Base-by-base conservation (phyloP, 2,113 vertebrate genomes). In the Reinhardtius hippoglossoides region DNA sequence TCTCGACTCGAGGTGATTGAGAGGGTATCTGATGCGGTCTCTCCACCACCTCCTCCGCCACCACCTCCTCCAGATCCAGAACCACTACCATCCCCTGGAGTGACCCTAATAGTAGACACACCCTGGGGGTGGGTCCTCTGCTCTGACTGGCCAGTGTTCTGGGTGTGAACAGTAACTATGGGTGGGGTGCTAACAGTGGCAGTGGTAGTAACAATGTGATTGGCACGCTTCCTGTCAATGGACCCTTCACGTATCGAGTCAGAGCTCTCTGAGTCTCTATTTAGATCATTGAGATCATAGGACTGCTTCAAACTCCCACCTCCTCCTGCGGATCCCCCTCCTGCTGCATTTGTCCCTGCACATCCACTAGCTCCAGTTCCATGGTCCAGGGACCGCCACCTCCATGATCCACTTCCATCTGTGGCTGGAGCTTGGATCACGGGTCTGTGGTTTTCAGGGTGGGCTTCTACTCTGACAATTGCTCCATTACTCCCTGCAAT, bases 311-410 rank as follows among this genome's bases (percentile, higher is more conserved):
- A 92, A 82, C 92, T 95, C 71, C 94, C 84, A 76, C 55, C 48
- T 68, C 77, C 87, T 20, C 54, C 52, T 65, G 78, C 86, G 16
- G 61, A 24, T 58, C 72, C 81, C 31, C 75, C 85, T n/a, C 70
- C 74, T 8, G 64, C 23, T 58, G 62, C 80, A 7, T 52, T 6
- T 0, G 37, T 10, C 16, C 50, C 84, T 4, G 66, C 21, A 56
- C 57, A 73, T 14, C 69, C 80, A 3, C 50, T 42, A 4, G 50
- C 9, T 71, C 88, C 89, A 13, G 80, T 87, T 21, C 86, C 82
- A 1, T 96, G 96, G 73, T 98, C 96, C 7, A 97, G 96, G 20
- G 97, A 97, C 61, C 96, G 97, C 97, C 97, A 99, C 78, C 97
- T 96, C 98, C 97, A 99, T 1, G 97, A 97, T 18, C 97, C 96